Base-by-base conservation (phyloP, 2,113 vertebrate species). In the Kryptolebias marmoratus region DNA sequence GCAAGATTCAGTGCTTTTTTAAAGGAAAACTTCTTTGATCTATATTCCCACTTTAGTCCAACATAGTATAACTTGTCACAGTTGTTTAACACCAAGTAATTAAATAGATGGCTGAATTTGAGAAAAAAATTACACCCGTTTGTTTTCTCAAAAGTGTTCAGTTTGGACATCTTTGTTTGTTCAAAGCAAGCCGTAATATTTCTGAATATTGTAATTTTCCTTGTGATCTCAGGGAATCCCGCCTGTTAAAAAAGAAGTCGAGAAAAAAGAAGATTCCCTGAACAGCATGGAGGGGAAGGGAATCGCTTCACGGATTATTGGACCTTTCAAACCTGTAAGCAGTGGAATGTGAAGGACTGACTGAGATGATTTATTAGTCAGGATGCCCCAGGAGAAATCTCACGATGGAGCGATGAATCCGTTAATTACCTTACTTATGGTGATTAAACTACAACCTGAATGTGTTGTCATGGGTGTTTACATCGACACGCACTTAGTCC, bases 311-410 rank as follows among this genome's bases (percentile, higher is more conserved):
- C 94, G 97, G 31, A 99, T 99, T 73, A 94, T 96, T 52, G 98
- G 98, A 85, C 95, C 96, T 1, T 97, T 94, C 65, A 99, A 97
- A 92, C 98, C 97, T 44, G 97, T 98, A 93, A 80, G 95, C 87
- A 50, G 12, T 5, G 42, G 44, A 5, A 4, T 47, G 1, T 11
- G 2, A 73, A 53, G 52, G 1, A n/a, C 11, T 27, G 1, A 61
- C 27, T n/a, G 13, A 4, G 22, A 53, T 32, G 22, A 13, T n/a
- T 11, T 45, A 16, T 59, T 13, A 44, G 15, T 1, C n/a, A 36
- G 16, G 15, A 57, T 48, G 16, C 14, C 28, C 9, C 50, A 59
- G 11, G 30, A 63, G 5, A 76, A 64, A 18, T 44, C 56, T 52
- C 9, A 45, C 60, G 55, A 52, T 30, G 22, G 16, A 30, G 10